Percentiles rank a stretch among this genome's conserved stretches.
Conservation (phyloP, 2,888 invertebrate genomes). For the Yponomeuta cagnagella region DNA sequence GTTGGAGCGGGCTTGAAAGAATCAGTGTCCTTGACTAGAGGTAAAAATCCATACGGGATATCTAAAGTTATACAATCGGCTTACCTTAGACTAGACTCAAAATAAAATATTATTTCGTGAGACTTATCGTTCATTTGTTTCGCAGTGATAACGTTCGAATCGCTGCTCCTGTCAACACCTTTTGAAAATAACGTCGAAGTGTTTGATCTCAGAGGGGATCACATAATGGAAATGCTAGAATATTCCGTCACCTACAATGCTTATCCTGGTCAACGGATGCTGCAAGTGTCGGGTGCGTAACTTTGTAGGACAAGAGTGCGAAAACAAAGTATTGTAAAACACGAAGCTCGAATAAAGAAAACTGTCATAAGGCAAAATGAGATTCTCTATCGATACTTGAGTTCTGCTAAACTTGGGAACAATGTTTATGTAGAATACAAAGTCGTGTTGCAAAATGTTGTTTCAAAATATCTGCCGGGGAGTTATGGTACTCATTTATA, state of each 20-base stretch:
- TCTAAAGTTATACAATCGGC: too few species aligned
- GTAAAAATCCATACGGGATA: too few species aligned
- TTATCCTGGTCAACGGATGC: slow-evolving; percentile 62
- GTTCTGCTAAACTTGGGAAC: background rate
- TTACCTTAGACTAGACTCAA: too few species aligned
- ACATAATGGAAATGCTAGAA: slow-evolving; percentile 79
- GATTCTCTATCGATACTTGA: background rate
- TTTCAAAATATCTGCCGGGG: background rate
- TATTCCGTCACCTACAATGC: slow-evolving; percentile 62
- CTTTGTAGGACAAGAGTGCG: background rate
- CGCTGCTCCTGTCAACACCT: slow-evolving; percentile 81
- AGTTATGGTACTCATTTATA: background rate
- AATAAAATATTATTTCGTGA: too few species aligned
- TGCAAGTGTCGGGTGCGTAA: slow-evolving; percentile 77
- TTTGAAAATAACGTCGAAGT: slow-evolving; percentile 85
- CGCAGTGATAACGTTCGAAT: slow-evolving; percentile 81
- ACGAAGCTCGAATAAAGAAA: background rate
- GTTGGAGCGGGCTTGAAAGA: too few species aligned
- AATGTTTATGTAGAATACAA: background rate
- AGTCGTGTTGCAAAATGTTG: background rate
- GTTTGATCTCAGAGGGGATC: slow-evolving; percentile 81
- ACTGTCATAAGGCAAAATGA: background rate
- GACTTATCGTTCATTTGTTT: slow-evolving; percentile 19
- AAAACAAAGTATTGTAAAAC: background rate
- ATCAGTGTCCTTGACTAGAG: too few species aligned